Base-by-base conservation (phyloP, 2,113 vertebrate genomes). In the Xyliphius kryptos region DNA sequence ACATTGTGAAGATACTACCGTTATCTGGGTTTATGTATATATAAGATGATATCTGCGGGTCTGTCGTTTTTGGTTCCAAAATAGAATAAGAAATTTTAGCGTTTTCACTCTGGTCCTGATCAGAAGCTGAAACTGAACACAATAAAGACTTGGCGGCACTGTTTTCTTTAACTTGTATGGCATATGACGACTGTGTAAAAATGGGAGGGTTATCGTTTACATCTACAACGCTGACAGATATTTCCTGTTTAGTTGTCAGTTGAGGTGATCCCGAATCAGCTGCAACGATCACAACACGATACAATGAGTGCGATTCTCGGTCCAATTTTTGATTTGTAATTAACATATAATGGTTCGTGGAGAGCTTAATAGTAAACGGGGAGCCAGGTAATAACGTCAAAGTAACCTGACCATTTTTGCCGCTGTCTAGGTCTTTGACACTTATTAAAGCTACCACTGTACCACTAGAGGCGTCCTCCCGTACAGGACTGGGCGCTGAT, bases 21-120 rank as follows among this genome's bases (percentile, higher is more conserved):
- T 86, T 89, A 9, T 88, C 84, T 1, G 89, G 77, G 56, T 88
- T 87, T 51, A 92, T 80, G 19, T 89, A 89, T 26, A 91, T 72
- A 0, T 86, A 92, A 14, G 89, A 90, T 43, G 88, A 84, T 67
- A 80, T 10, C 12, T 63, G 71, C 9, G 26, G 2, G 0, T 59
- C 47, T 5, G 48, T 49, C 7, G 56, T 13, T 37, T 4, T 50
- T 8, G 56, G 69, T 22, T 74, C 71, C 13, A 67, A 1, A 60
- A 74, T 13, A 1, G 63, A 74, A 3, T 74, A 74, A 6, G 56
- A 41, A 7, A 68, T 13, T 9, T 53, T 8, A 1, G 46, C 63
- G 13, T 72, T 73, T 14, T 72, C 69, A 1, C 50, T 46, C 26
- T 26, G 50, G 36, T 74, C 72, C 19, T 14, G 56, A 51, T 74